Percentiles rank a stretch among this genome's conserved stretches.
Conservation (phyloP, 1,140 invertebrate genomes). For the Samia ricini region DNA sequence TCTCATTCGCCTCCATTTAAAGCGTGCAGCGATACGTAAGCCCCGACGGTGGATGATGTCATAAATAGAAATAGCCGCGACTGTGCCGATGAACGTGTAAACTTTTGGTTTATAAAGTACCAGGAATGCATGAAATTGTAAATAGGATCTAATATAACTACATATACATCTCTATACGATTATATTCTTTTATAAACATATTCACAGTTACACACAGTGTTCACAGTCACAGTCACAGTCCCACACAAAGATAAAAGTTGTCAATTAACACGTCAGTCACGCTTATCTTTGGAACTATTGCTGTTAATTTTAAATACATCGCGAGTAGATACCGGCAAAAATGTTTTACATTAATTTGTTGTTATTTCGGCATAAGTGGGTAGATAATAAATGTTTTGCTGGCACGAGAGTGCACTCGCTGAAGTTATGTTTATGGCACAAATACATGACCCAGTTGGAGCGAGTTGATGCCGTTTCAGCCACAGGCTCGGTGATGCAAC, state of each 20-base stretch:
- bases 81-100: conserved; percentile 35
- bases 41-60: conserved; percentile 74
- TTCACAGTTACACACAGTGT: too few species aligned
- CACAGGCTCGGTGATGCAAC: conserved; percentile 49
- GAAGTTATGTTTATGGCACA: conserved; percentile 53
- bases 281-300: not conserved
- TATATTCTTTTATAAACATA: too few species aligned
- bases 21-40: conserved; percentile 76
- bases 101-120: conserved; percentile 49
- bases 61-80: conserved; percentile 76
- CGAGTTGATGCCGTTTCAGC: conserved; percentile 43
- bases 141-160: conserved; percentile 23
- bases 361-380: conserved; percentile 46
- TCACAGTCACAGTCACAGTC: too few species aligned
- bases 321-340: not conserved
- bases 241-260: not conserved
- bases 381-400: conserved; percentile 25
- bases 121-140: conserved; percentile 39
- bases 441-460: conserved; percentile 66
- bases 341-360: conserved; percentile 8
- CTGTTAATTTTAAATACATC: not conserved
- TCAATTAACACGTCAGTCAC: conserved; percentile 12
- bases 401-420: conserved; percentile 21
- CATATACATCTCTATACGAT: not conserved
- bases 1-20: conserved; percentile 74